phyloP scores from a whole-genome alignment of 2,888 invertebrate genomes.

The Galeruca laticollis region DNA sequence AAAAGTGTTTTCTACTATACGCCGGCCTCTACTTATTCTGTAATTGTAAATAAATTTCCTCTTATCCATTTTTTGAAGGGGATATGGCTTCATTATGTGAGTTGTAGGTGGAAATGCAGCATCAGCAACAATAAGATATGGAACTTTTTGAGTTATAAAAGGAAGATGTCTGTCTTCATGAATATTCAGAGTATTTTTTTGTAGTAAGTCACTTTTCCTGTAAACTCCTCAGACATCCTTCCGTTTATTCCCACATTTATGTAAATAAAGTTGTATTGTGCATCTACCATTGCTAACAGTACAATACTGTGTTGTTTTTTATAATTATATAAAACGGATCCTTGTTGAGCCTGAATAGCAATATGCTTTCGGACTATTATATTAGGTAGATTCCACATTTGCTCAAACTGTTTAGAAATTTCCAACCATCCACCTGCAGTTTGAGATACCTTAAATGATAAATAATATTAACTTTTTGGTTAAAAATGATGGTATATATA shows the following conservation, averaged over 20 bases:
- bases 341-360: slow-evolving; percentile 29
- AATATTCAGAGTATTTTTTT: not conserved
- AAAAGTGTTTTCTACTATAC: slow-evolving; percentile 7
- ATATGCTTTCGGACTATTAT: slow-evolving; percentile 53
- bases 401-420: slow-evolving; percentile 38
- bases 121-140: slow-evolving; percentile 1
- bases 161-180: not conserved
- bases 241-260: too few relatives aligned
- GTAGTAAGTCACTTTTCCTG: not conserved
- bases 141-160: not conserved
- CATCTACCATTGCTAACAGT: too few relatives aligned
- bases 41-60: not conserved
- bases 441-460: slow-evolving; percentile 33
- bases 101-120: slow-evolving; percentile 3
- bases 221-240: not conserved
- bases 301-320: too few relatives aligned
- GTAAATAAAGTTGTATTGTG: too few relatives aligned
- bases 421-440: slow-evolving; percentile 41
- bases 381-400: slow-evolving; percentile 51
- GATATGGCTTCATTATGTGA: not conserved
- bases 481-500: too few relatives aligned
- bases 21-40: not conserved
- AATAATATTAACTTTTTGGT: too few relatives aligned
- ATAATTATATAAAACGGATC: not conserved
- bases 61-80: not conserved